Conservation (phyloP, 2,888 invertebrate species). For the Chaitophorus viminalis region DNA sequence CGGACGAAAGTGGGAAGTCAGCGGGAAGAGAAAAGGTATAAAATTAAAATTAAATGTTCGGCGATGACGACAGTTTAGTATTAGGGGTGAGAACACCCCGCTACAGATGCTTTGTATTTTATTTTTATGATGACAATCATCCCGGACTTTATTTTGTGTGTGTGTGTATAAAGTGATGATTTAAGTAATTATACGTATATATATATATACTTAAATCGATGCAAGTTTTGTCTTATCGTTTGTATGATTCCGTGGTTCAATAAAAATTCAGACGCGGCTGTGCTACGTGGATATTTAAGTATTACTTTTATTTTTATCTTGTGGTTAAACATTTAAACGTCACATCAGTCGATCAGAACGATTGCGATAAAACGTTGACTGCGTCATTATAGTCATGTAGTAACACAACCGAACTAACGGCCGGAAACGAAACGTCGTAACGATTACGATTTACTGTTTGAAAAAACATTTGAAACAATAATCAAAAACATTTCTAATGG, state of each 20-base stretch:
- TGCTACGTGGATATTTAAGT: background rate
- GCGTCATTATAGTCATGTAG: background rate
- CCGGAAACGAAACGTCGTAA: background rate
- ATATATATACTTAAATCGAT: background rate
- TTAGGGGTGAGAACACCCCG: background rate
- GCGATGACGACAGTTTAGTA: background rate
- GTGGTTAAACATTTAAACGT: background rate
- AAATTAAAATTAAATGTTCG: conserved; percentile 41
- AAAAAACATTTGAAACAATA: background rate
- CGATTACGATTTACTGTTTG: background rate
- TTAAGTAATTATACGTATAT: background rate
- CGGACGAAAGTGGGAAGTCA: background rate
- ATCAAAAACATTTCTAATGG: too few relatives aligned
- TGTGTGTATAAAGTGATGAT: background rate
- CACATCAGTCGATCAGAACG: conserved; percentile 49
- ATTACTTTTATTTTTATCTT: background rate
- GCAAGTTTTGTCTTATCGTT: background rate
- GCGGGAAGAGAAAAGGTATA: too few relatives aligned
- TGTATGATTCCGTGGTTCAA: background rate
- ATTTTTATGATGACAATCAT: conserved; percentile 29
- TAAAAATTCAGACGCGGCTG: background rate
- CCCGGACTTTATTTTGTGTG: background rate
- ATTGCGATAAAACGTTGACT: conserved; percentile 39
- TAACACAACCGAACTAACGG: background rate
- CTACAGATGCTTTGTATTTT: conserved; percentile 12